Base-by-base conservation (phyloP, 2,113 vertebrate genomes). In the Phyllostomus discolor region DNA sequence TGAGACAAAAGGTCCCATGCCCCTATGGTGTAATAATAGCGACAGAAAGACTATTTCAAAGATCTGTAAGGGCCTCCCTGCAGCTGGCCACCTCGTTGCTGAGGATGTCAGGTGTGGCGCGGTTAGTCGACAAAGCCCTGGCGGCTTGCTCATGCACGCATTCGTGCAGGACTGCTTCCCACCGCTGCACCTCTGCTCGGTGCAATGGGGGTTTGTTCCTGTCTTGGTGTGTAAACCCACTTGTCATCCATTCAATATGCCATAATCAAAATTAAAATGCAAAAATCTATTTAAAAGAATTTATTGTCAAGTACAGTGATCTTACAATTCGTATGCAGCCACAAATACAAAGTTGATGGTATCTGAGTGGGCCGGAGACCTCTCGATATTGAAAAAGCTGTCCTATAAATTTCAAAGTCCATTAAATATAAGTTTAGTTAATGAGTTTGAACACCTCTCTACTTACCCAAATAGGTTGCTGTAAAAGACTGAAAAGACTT, bases 401-500 rank as follows among this genome's bases (percentile, higher is more conserved):
- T 67, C 52, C 20, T 46, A 14, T 72, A 87, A 91, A 75, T 84
- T 69, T 86, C 10, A 94, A 35, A 81, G 52, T 76, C 10, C n/a
- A 33, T 59, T 95, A 33, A 0, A 92, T 50, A 38, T 15, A 2
- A 75, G 70, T 97, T 91, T 82, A 94, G 79, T 84, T 87, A 97
- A 94, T 83, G 85, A 24, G 43, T 83, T 86, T 91, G 75, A 89
- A 98, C 90, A 95, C 88, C 73, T 95, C 57, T 85, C 41, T 69
- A 52, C 38, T 98, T 88, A 67, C 90, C 43, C 48, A 84, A 88
- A 90, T 17, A 86, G 64, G 75, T 94, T 95, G 76, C 94, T 0
- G 41, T 91, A 96, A 97, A 97, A 86, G 22, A 73, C 73, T 94
- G 81, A 84, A 95, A 96, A 97, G 93, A 62, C 87, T 69, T 1